Percentiles rank a stretch among this genome's conserved stretches.
These are phyloP conservation scores for Phaethon lepturus DNA, from an alignment of 2,113 vertebrate genomes.

Conservation along the genomic window DNA sequence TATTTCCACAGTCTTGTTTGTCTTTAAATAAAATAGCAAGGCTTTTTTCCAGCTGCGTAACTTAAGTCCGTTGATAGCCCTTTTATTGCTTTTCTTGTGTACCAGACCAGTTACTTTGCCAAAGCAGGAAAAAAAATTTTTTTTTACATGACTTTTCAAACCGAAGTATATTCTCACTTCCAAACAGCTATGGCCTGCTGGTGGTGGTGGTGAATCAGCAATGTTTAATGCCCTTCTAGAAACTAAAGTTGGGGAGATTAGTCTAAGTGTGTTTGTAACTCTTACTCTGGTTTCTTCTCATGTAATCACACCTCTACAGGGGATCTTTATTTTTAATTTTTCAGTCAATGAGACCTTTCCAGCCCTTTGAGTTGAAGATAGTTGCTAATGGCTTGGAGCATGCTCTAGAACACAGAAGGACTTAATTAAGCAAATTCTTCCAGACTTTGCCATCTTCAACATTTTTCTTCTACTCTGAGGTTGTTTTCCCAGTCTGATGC, in stretches of 20 bases:
- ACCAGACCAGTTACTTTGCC: background rate
- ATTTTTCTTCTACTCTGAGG: background rate
- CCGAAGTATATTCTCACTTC: background rate
- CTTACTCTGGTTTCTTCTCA: background rate
- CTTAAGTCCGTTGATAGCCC: background rate
- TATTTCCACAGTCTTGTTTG: background rate
- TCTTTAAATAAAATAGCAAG: background rate
- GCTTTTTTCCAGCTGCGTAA: background rate
- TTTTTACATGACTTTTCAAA: background rate
- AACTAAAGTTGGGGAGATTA: background rate
- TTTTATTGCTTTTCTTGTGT: background rate
- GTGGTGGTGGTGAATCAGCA: background rate
- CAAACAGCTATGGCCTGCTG: background rate
- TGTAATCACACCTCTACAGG: background rate
- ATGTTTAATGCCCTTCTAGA: background rate
- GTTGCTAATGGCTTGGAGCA: background rate
- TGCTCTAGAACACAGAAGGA: background rate
- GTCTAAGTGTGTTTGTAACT: background rate
- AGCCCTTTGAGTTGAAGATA: background rate
- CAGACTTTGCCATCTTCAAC: background rate
- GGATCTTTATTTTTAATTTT: background rate
- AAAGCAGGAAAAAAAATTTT: background rate
- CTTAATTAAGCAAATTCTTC: conserved; percentile 21
- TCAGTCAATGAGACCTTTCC: background rate
- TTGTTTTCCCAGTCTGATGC: background rate